Evolutionary conservation across 1,140 invertebrate species (phyloP).

Genomic region (Varroa destructor): DNA sequence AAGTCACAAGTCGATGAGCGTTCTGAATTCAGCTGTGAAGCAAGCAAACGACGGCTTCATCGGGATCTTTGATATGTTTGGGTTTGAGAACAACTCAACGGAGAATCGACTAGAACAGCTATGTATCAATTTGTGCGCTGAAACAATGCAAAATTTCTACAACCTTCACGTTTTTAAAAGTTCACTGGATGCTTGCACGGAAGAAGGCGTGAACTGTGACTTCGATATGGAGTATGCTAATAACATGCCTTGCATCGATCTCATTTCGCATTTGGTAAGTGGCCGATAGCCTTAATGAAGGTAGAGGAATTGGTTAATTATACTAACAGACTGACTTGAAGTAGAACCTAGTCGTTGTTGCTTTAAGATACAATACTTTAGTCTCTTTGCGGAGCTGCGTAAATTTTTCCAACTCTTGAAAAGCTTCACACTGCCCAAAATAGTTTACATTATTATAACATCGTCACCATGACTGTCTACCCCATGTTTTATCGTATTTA

Average conservation of each 20-base stretch:
- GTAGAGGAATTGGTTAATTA: neutral
- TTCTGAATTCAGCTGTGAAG: slow-evolving; percentile 72
- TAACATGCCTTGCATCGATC: slow-evolving; percentile 86
- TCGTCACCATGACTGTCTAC: too few relatives aligned
- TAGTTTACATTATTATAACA: too few relatives aligned
- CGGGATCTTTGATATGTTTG: slow-evolving; percentile 88
- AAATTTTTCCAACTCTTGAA: too few relatives aligned
- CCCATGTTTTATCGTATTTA: too few relatives aligned
- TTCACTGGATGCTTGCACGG: slow-evolving; percentile 76
- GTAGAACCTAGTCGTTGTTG: slow-evolving; percentile 15
- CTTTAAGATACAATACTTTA: neutral
- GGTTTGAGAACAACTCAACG: slow-evolving; percentile 80
- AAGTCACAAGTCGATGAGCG: slow-evolving; percentile 63
- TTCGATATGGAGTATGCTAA: slow-evolving; percentile 85
- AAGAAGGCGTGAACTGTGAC: slow-evolving; percentile 80
- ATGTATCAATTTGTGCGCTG: slow-evolving; percentile 84
- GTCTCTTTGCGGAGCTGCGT: too few relatives aligned
- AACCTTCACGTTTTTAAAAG: slow-evolving; percentile 92
- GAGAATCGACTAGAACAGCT: slow-evolving; percentile 68
- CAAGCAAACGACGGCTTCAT: slow-evolving; percentile 90
- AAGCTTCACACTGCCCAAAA: too few relatives aligned
- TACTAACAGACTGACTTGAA: slow-evolving; percentile 6
- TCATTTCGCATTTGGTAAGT: slow-evolving; percentile 72
- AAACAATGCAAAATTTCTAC: slow-evolving; percentile 95
- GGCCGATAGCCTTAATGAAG: slow-evolving; percentile 19